phyloP scores from a whole-genome alignment of 2,797 vertebrate genomes.

The Pseudochaenichthys georgianus region DNA sequence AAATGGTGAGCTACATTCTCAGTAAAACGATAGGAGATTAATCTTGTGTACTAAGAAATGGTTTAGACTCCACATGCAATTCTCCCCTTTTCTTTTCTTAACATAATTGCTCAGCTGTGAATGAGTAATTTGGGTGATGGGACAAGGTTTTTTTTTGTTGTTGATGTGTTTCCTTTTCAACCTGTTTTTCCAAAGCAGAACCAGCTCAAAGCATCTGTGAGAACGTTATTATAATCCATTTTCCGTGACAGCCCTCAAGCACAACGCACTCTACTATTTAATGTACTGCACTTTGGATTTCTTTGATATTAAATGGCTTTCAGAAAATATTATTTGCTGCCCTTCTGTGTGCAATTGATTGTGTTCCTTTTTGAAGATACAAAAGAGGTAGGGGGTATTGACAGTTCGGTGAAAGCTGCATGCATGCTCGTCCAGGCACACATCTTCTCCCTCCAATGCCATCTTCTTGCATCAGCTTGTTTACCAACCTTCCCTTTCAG shows the following conservation, averaged over 20 bases:
- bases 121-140: slow-evolving; percentile 52
- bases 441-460: slow-evolving; percentile 51
- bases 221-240: slow-evolving; percentile 54
- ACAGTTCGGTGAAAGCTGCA: slow-evolving; percentile 48
- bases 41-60: slow-evolving; percentile 19
- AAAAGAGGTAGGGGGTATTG: slow-evolving; percentile 53
- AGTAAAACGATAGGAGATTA: slow-evolving; percentile 27
- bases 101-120: slow-evolving; percentile 61
- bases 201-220: slow-evolving; percentile 38
- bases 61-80: slow-evolving; percentile 40
- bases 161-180: slow-evolving; percentile 50
- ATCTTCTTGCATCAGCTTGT: slow-evolving; percentile 64
- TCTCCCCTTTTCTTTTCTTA: slow-evolving; percentile 52
- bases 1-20: slow-evolving; percentile 69
- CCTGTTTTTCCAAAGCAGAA: slow-evolving; percentile 19
- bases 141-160: slow-evolving; percentile 43
- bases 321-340: slow-evolving; percentile 46
- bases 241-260: slow-evolving; percentile 58
- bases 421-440: slow-evolving; percentile 28
- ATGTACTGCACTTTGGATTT: slow-evolving; percentile 58
- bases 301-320: slow-evolving; percentile 76
- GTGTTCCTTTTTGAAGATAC: slow-evolving; percentile 55
- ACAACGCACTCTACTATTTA: slow-evolving; percentile 66
- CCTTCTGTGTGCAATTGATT: slow-evolving; percentile 68
- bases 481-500: slow-evolving; percentile 60